These are phyloP conservation scores for Phragmatobia fuliginosa DNA, from an alignment of 2,888 invertebrate genomes.

Conservation along the genomic window DNA sequence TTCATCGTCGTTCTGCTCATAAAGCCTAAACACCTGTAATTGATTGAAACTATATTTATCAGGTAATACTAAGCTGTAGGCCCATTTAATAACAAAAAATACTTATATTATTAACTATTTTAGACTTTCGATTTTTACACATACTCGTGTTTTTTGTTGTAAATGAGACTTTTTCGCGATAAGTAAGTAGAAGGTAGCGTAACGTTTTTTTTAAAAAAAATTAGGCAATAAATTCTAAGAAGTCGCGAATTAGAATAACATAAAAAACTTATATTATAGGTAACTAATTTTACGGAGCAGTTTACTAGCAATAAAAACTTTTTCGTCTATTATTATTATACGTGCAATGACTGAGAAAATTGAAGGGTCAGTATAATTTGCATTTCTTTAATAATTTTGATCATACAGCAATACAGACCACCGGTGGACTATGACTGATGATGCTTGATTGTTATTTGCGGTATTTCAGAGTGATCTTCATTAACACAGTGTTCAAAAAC, in stretches of 20 bases:
- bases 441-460: neutral
- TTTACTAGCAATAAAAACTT: neutral
- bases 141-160: too few relatives aligned
- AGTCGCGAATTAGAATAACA: too few relatives aligned
- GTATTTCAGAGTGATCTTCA: neutral
- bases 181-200: too few relatives aligned
- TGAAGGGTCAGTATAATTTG: neutral
- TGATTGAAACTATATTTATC: neutral
- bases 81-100: too few relatives aligned
- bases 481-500: neutral
- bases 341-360: too few relatives aligned
- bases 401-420: too few relatives aligned
- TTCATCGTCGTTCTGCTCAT: slow-evolving; percentile 46
- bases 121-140: too few relatives aligned
- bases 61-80: neutral
- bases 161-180: too few relatives aligned
- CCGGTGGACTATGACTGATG: neutral
- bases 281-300: neutral
- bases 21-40: slow-evolving; percentile 56
- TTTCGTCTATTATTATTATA: neutral
- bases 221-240: too few relatives aligned
- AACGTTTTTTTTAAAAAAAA: too few relatives aligned
- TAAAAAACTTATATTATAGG: neutral
- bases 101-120: too few relatives aligned
- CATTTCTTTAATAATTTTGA: neutral